Evolutionary conservation across 2,888 invertebrate species (phyloP).

Genomic region (Muschampia plurimacula): DNA sequence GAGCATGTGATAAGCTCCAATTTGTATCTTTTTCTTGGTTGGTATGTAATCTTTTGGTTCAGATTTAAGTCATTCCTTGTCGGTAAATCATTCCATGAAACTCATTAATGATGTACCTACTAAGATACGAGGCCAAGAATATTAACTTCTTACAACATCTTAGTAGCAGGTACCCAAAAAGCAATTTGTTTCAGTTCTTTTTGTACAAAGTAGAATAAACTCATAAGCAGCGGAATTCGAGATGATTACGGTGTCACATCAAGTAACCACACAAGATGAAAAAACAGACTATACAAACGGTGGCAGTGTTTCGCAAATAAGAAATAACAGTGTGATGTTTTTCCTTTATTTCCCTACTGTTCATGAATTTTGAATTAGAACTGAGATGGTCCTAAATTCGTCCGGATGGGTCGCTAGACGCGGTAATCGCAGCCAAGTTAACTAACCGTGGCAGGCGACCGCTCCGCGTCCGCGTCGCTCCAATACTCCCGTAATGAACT

Average conservation of each 20-base stretch:
- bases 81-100: constrained; percentile 8
- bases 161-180: neutral
- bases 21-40: neutral
- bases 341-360: constrained; percentile 27
- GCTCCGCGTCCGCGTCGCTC: constrained; percentile 49
- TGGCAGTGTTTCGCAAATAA: constrained; percentile 32
- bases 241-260: constrained; percentile 37
- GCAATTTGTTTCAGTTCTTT: constrained; percentile 23
- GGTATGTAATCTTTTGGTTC: neutral
- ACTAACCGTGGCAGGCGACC: constrained; percentile 59
- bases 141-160: constrained; percentile 2
- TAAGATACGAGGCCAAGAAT: neutral
- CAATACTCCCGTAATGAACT: constrained; percentile 69
- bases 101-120: constrained; percentile 12
- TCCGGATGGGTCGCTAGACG: constrained; percentile 39
- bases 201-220: constrained; percentile 24
- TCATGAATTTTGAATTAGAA: constrained; percentile 37
- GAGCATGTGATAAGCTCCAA: neutral
- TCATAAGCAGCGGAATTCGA: constrained; percentile 24
- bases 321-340: constrained; percentile 29
- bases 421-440: constrained; percentile 59
- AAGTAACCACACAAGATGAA: constrained; percentile 26
- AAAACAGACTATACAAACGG: constrained; percentile 18
- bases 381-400: constrained; percentile 26
- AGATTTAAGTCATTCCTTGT: neutral